A percentile compares a stretch with the other conserved stretches of the same genome.
Evolutionary conservation across 2,888 invertebrate species (phyloP).

Genomic region (Agrypnus murinus): DNA sequence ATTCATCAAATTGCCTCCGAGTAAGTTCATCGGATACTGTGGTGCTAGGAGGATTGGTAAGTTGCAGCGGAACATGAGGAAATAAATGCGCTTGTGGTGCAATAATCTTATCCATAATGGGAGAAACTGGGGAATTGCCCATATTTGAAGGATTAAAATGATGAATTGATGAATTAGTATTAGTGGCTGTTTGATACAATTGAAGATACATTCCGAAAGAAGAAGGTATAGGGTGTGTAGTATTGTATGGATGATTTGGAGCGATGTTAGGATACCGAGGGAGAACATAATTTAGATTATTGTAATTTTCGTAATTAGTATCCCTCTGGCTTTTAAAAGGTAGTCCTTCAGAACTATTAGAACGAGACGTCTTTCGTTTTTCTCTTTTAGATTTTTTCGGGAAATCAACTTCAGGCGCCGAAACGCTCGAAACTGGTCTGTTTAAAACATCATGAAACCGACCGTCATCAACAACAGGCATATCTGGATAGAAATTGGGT

Average conservation of each 20-base stretch:
- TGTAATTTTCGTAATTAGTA: neutral
- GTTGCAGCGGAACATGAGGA: neutral
- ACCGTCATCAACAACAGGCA: slow-evolving; percentile 10
- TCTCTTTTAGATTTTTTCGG: neutral
- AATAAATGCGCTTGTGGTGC: neutral
- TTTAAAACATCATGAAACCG: neutral
- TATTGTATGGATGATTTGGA: neutral
- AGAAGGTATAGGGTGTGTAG: neutral
- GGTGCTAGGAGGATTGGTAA: neutral
- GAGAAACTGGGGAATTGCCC: neutral
- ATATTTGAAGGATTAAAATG: neutral
- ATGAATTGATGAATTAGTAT: neutral
- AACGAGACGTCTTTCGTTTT: neutral
- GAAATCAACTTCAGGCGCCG: neutral
- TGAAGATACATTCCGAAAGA: neutral
- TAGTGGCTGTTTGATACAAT: neutral
- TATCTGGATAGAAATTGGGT: neutral
- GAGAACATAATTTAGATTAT: neutral
- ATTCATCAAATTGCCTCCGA: too few relatives aligned
- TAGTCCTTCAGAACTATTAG: neutral
- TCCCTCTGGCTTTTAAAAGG: neutral
- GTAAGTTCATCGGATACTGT: neutral
- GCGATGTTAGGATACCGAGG: neutral
- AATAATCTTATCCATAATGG: neutral
- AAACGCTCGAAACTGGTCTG: neutral